Percentiles rank a stretch among this genome's conserved stretches.
These are phyloP conservation scores for Prionailurus viverrinus DNA, from an alignment of 2,113 vertebrate species.

Conservation along the genomic window DNA sequence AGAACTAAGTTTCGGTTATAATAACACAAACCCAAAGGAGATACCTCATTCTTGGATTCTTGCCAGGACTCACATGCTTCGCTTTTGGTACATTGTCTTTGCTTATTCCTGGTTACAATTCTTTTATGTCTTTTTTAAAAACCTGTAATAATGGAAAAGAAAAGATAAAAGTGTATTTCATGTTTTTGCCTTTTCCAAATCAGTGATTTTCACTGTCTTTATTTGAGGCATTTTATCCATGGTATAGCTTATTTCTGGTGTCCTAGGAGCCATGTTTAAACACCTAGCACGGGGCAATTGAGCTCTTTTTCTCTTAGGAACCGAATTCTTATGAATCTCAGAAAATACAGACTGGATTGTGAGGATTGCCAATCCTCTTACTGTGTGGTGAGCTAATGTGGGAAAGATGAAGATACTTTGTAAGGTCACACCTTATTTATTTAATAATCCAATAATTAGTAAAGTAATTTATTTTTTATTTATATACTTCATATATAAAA, in stretches of 20 bases:
- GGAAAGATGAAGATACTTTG: neutral
- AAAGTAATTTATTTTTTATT: neutral
- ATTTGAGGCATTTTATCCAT: neutral
- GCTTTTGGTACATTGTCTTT: neutral
- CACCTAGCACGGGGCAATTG: neutral
- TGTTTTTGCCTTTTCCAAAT: slow-evolving; percentile 15
- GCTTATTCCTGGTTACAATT: neutral
- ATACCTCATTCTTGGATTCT: neutral
- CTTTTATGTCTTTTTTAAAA: neutral
- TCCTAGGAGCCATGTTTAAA: slow-evolving; percentile 3
- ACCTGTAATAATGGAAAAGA: slow-evolving; percentile 23
- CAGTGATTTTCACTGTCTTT: neutral
- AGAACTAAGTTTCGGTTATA: slow-evolving; percentile 31
- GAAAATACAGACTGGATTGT: slow-evolving; percentile 38
- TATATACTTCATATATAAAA: slow-evolving; percentile 2
- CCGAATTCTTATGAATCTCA: slow-evolving; percentile 31
- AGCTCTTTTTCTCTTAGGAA: neutral
- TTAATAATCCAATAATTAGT: slow-evolving; percentile 22
- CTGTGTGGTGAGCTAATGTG: neutral
- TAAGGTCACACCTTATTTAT: slow-evolving; percentile 24
- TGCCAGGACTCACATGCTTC: neutral
- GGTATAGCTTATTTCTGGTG: neutral
- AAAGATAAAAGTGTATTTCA: slow-evolving; percentile 30
- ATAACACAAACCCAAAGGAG: slow-evolving; percentile 12
- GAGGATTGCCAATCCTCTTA: neutral